Percentiles rank a stretch among this genome's conserved stretches.
Evolutionary conservation across 2,797 vertebrate species (phyloP).

Genomic region (Cyprinodon diabolis): DNA sequence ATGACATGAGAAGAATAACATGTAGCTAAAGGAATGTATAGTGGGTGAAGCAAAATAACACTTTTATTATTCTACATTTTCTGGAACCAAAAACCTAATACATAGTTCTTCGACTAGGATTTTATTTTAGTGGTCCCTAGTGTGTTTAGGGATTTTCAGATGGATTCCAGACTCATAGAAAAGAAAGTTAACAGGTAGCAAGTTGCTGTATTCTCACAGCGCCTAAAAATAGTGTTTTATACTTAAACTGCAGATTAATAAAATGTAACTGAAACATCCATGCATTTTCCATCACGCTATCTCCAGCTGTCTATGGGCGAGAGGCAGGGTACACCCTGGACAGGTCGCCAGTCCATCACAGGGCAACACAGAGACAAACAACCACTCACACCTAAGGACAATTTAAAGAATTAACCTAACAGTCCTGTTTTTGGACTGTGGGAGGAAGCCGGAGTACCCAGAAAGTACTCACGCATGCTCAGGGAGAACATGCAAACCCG

Average conservation of each 20-base stretch:
- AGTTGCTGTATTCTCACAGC: background rate
- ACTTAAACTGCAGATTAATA: background rate
- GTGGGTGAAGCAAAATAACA: slow-evolving; percentile 46
- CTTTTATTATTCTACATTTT: background rate
- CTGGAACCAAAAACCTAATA: background rate
- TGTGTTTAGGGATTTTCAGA: background rate
- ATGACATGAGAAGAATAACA: slow-evolving; percentile 52
- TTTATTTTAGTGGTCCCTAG: background rate
- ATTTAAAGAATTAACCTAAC: no score
- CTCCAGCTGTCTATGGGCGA: no score
- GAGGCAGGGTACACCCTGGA: no score
- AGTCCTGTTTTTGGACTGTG: no score
- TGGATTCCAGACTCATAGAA: background rate
- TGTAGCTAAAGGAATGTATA: slow-evolving; percentile 68
- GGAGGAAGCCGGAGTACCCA: no score
- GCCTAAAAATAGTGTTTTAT: background rate
- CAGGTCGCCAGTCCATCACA: no score
- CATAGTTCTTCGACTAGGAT: background rate
- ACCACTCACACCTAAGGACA: no score
- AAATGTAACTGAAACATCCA: background rate
- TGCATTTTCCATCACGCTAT: no score
- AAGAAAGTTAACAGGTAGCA: background rate
- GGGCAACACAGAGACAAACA: no score
- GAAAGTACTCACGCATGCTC: no score
- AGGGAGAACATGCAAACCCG: no score